Conservation (phyloP, 2,797 vertebrate genomes). For the Podarcis lilfordi region DNA sequence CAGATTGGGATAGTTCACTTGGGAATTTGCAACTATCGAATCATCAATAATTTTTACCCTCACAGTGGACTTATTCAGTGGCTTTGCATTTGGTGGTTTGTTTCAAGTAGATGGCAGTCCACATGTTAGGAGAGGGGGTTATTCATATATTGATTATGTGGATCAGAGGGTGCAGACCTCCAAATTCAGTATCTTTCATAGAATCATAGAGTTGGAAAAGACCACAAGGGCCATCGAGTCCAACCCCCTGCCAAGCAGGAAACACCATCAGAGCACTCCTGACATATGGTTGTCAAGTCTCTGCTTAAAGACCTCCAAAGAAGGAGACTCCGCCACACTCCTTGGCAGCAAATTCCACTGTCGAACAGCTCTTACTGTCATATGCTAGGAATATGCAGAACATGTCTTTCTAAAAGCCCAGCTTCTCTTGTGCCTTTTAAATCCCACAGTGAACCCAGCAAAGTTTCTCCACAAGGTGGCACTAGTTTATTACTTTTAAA, state of each 20-base stretch:
- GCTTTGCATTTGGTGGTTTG: not conserved
- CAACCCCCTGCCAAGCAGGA: no score
- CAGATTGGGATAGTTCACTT: not conserved
- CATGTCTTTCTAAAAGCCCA: not conserved
- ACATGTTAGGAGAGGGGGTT: not conserved
- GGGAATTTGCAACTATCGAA: not conserved
- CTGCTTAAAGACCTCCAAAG: no score
- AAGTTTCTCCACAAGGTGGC: conserved; percentile 63
- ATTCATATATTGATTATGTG: not conserved
- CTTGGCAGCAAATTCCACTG: no score
- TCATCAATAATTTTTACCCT: not conserved
- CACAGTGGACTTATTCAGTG: not conserved
- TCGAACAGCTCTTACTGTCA: no score
- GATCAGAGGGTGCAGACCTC: not conserved
- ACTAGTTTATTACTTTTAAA: conserved; percentile 35
- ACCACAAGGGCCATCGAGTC: no score
- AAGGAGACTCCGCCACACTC: no score
- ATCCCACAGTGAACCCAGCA: not conserved
- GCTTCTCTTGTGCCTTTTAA: not conserved
- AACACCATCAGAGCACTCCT: no score
- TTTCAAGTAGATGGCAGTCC: not conserved
- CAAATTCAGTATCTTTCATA: not conserved
- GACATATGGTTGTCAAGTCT: no score
- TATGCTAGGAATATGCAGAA: not conserved
- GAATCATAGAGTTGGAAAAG: no score